Conservation (phyloP, 2,888 invertebrate genomes). For the Temnothorax unifasciatus region DNA sequence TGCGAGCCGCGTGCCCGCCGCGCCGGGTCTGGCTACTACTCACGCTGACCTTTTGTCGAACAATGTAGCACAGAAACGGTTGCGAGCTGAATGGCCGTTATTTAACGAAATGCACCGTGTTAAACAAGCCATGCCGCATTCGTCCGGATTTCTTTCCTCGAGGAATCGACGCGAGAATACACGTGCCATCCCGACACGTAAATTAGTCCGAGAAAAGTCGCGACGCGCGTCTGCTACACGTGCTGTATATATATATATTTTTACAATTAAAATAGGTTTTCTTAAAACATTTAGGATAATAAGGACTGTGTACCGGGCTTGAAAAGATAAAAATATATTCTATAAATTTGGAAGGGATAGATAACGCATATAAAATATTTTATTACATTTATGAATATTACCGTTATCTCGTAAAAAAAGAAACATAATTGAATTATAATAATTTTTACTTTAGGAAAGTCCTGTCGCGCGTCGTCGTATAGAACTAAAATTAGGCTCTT, state of each 20-base stretch:
- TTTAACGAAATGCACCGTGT: conserved; percentile 14
- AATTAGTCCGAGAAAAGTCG: background rate
- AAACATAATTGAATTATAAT: background rate
- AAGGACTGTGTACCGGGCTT: background rate
- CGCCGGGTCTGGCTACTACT: conserved; percentile 46
- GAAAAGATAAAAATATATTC: background rate
- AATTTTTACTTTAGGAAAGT: conserved; percentile 40
- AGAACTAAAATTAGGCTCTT: conserved; percentile 50
- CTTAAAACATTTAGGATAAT: background rate
- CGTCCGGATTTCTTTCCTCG: conserved; percentile 1
- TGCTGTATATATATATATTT: background rate
- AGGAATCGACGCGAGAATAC: background rate
- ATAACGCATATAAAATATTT: background rate
- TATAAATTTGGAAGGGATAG: background rate
- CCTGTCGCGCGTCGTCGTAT: conserved; percentile 34
- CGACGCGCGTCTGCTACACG: background rate
- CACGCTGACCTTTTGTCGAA: conserved; percentile 58
- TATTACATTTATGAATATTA: conserved; percentile 5
- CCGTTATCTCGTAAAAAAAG: background rate
- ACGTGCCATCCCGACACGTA: background rate
- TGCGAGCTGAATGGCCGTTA: conserved; percentile 20
- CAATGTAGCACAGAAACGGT: conserved; percentile 20
- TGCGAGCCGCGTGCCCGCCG: conserved; percentile 21
- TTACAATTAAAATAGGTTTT: background rate
- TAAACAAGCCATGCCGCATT: conserved; percentile 21